These are phyloP conservation scores for Meloidogyne chitwoodi DNA, from an alignment of 1,140 invertebrate species.

Conservation along the genomic window DNA sequence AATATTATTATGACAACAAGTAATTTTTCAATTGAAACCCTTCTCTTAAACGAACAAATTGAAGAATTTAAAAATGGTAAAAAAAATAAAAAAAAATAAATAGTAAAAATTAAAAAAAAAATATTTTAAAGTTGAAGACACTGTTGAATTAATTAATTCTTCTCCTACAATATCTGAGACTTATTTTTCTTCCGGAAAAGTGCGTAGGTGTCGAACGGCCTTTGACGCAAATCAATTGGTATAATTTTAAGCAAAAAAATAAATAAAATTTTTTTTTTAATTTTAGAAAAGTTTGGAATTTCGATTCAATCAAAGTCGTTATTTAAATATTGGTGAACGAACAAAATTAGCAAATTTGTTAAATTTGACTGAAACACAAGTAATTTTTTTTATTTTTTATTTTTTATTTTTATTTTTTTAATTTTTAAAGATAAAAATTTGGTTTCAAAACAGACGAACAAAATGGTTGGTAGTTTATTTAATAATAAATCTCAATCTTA, in stretches of 20 bases:
- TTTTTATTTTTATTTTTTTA: background rate
- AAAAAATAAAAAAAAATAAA: background rate
- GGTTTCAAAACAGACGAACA: slow-evolving; percentile 16
- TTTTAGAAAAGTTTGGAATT: background rate
- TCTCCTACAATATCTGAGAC: background rate
- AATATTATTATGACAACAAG: background rate
- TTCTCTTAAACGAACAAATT: background rate
- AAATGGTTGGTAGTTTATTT: background rate
- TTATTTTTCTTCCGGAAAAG: background rate
- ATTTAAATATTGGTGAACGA: slow-evolving; percentile 4
- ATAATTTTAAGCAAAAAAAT: background rate
- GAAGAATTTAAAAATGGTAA: background rate
- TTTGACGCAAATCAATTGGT: background rate
- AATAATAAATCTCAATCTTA: background rate
- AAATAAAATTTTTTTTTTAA: background rate
- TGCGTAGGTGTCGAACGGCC: background rate
- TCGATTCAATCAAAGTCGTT: slow-evolving; percentile 8
- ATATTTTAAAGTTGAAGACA: background rate
- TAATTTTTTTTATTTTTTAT: background rate
- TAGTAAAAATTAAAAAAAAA: background rate
- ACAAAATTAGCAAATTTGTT: slow-evolving; percentile 7
- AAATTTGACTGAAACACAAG: slow-evolving; percentile 8
- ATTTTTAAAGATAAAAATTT: slow-evolving; percentile 13
- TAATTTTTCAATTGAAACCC: slow-evolving; percentile 10
- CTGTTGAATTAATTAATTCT: background rate